These are phyloP conservation scores for Sebastes matsubarae DNA, from an alignment of 2,797 vertebrate genomes.

Conservation along the genomic window DNA sequence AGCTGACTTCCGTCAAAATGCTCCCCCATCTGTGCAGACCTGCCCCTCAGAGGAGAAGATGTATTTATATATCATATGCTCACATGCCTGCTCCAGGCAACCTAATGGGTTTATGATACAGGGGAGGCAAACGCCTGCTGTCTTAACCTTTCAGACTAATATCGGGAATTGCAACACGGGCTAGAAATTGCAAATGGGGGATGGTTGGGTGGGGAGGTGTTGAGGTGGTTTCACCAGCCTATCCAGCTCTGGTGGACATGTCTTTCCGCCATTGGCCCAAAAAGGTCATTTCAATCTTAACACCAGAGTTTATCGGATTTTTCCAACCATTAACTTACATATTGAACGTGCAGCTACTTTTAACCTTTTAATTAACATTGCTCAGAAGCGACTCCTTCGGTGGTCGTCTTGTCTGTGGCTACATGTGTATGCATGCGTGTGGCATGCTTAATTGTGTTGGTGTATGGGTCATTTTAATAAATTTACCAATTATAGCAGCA, in stretches of 20 bases:
- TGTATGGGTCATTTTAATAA: slow-evolving; percentile 81
- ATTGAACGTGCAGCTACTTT: slow-evolving; percentile 67
- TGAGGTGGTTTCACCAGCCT: slow-evolving; percentile 4
- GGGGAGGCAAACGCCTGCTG: slow-evolving; percentile 48
- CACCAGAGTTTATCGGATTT: slow-evolving; percentile 59
- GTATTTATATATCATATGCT: slow-evolving; percentile 77
- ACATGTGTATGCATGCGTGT: slow-evolving; percentile 13
- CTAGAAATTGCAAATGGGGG: background rate
- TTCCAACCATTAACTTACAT: slow-evolving; percentile 57
- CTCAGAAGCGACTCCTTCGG: slow-evolving; percentile 47
- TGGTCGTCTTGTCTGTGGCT: slow-evolving; percentile 34
- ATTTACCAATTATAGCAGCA: slow-evolving; percentile 78
- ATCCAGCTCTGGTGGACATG: background rate
- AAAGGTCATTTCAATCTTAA: slow-evolving; percentile 70
- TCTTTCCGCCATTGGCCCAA: slow-evolving; percentile 8
- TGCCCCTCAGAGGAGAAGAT: slow-evolving; percentile 74
- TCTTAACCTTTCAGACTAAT: slow-evolving; percentile 62
- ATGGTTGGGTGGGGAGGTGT: background rate
- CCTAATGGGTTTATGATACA: slow-evolving; percentile 76
- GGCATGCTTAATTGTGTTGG: slow-evolving; percentile 68
- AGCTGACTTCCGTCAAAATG: slow-evolving; percentile 73
- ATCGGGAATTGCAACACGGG: slow-evolving; percentile 24
- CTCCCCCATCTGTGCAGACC: slow-evolving; percentile 67
- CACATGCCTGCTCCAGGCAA: slow-evolving; percentile 62
- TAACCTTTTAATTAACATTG: slow-evolving; percentile 77